A percentile compares a stretch with the other conserved stretches of the same genome.
Conservation (phyloP, 2,797 vertebrate species). For the Pseudomugil tenellus region DNA sequence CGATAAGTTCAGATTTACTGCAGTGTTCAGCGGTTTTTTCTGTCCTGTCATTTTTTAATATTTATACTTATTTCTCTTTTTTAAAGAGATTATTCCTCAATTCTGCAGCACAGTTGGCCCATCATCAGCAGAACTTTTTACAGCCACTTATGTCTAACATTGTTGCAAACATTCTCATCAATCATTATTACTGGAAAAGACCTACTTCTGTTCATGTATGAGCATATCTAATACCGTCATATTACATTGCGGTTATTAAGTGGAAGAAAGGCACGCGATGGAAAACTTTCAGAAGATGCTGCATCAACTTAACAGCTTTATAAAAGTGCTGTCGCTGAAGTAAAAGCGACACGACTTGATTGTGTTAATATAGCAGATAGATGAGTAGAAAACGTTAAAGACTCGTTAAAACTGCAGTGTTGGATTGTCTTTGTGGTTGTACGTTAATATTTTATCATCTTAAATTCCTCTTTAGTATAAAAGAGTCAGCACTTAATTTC, state of each 20-base stretch:
- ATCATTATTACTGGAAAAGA: conserved; percentile 15
- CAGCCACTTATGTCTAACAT: conserved; percentile 37
- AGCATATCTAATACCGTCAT: conserved; percentile 15
- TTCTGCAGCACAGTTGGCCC: conserved; percentile 23
- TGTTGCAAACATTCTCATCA: conserved; percentile 39
- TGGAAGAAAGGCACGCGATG: background rate
- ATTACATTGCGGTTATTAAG: background rate
- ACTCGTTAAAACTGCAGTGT: background rate
- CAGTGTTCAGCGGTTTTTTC: conserved; percentile 5
- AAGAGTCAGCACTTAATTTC: conserved; percentile 30
- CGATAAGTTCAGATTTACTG: conserved; percentile 12
- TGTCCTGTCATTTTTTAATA: conserved; percentile 9
- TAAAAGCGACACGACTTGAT: background rate
- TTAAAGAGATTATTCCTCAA: conserved; percentile 29
- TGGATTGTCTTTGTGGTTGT: conserved; percentile 5
- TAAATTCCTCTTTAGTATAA: conserved; percentile 17
- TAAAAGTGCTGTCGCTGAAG: background rate
- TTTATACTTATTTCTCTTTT: conserved; percentile 24
- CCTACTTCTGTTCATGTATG: conserved; percentile 2
- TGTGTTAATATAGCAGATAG: conserved; percentile 1
- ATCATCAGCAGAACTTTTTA: conserved; percentile 30
- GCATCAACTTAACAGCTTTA: conserved; percentile 11
- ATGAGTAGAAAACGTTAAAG: background rate
- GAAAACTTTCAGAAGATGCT: background rate
- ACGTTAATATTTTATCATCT: conserved; percentile 21